A percentile compares a stretch with the other conserved stretches of the same genome.
These are phyloP conservation scores for Phyllotreta striolata DNA, from an alignment of 2,888 invertebrate species.

Conservation along the genomic window DNA sequence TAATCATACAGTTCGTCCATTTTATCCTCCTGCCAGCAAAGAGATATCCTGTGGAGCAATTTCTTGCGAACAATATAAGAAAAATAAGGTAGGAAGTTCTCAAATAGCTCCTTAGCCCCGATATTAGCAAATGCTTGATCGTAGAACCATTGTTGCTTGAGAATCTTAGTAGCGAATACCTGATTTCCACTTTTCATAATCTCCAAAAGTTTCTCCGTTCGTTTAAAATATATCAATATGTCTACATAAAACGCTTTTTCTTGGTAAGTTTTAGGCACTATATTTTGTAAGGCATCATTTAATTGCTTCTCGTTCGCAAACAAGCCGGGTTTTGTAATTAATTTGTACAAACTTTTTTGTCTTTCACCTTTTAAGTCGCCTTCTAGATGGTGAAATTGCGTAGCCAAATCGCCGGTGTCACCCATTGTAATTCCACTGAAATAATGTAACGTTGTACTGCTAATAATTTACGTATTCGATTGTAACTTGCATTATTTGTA, in stretches of 20 bases:
- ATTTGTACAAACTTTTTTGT: conserved; percentile 39
- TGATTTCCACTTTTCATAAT: conserved; percentile 44
- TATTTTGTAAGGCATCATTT: conserved; percentile 22
- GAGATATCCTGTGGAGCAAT: conserved; percentile 42
- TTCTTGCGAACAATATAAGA: conserved; percentile 45
- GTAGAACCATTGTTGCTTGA: conserved; percentile 47
- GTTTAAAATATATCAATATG: conserved; percentile 42
- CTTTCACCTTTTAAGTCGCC: conserved; percentile 39
- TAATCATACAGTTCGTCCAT: conserved; percentile 16
- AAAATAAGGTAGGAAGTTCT: conserved; percentile 40
- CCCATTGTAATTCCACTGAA: background rate
- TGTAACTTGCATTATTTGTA: too few species aligned
- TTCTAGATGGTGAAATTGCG: conserved; percentile 39
- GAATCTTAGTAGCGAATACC: conserved; percentile 40
- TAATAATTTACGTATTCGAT: too few species aligned
- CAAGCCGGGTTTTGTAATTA: conserved; percentile 32
- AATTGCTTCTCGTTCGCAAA: conserved; percentile 30
- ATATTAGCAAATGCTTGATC: conserved; percentile 40
- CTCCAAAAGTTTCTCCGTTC: conserved; percentile 37
- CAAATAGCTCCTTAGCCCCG: conserved; percentile 36
- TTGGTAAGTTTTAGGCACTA: conserved; percentile 44
- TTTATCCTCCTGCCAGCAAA: conserved; percentile 22
- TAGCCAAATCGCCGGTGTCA: conserved; percentile 31
- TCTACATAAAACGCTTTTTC: conserved; percentile 45
- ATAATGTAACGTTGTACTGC: background rate